Base-by-base conservation (phyloP, 2,797 vertebrate genomes). In the Parotocinclus haroldoi region DNA sequence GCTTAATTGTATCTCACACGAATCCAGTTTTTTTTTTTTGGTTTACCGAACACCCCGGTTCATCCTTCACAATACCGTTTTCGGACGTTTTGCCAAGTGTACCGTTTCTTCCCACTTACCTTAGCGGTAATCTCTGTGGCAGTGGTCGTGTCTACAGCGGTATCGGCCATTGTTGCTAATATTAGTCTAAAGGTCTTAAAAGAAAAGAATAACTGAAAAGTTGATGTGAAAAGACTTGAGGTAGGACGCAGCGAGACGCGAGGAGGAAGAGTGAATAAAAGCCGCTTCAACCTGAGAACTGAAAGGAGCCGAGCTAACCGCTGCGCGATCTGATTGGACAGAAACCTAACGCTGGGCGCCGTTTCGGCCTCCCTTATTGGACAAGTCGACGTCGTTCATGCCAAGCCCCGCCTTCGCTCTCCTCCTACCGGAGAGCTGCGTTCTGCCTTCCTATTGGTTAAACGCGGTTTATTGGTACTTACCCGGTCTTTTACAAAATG, bases 41-140 rank as follows among this genome's bases (percentile, higher is more conserved):
- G 27, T 27, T 27, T 27, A 27, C 27, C 27, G 5, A 27, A 27
- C 27, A 27, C 27, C 27, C 27, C 5, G 5, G 27, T 27, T 27
- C 27, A 27, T 27, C 27, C 27, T 27, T 27, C 5, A 27, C 27
- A 27, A 2, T 2, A 27, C 2, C 27, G 27, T 27, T 27, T 27
- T 27, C 27, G 5, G 27, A 27, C 27, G 27, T 2, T 2, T 5
- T 27, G 27, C 27, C 5, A 2, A 27, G 2, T 27, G 5, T 27
- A 27, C 2, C 27, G 27, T 27, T 27, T 27, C 7, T 16, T 18
- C 49, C 1, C 76, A 87, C 87, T 71, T 81, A 93, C 91, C 90
- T 92, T 92, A 59, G 87, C 82, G 69, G 86, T 89, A 78, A 91
- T 84, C 83, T 92, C 90, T 66, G 86, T 76, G 74, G 85, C 68